Base-by-base conservation (phyloP, 2,797 vertebrate species). In the Sebastiscus tertius region DNA sequence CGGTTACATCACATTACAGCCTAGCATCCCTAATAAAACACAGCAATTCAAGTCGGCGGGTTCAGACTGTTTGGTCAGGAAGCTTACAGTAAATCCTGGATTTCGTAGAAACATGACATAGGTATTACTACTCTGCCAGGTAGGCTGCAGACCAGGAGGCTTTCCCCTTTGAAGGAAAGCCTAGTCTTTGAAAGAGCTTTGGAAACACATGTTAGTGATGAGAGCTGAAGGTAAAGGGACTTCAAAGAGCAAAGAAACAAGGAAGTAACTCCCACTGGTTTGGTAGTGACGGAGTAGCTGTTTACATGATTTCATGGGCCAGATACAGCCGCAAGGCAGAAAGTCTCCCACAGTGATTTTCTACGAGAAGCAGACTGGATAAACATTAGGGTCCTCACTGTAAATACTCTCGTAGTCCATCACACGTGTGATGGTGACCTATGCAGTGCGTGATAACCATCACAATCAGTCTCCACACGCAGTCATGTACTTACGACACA, bases 61-160 rank as follows among this genome's bases (percentile, higher is more conserved):
- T 83, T 88, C 66, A 81, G 68, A 27, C 22, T 4, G 64, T 78
- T 82, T 78, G 81, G 58, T 52, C 46, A 8, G 71, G 72, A 49
- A 64, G 75, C 60, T 86, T 86, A 78, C 42, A 67, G 64, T 74
- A 80, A 87, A 90, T 77, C 84, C 79, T 85, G 82, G 84, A 84
- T 88, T 86, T 84, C 16, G 7, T 10, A 55, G 29, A 34, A 74
- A 81, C 65, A 82, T 69, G 58, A 84, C 80, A 82, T 66, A 85
- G 74, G 84, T 88, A 84, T 78, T 85, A 79, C 60, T 5, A 20
- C 56, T 74, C 33, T 72, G 64, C 26, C 79, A 89, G 83, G 82
- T 85, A 63, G 61, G 62, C 80, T 63, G 65, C 7, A 4, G 74
- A 65, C 46, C 64, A 54, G 18, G 26, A 75, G 49, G 56, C 34